Evolutionary conservation across 2,797 vertebrate genomes (phyloP), one percentile per base, ranked within the genome.

Genomic region (Synaphobranchus kaupii): DNA sequence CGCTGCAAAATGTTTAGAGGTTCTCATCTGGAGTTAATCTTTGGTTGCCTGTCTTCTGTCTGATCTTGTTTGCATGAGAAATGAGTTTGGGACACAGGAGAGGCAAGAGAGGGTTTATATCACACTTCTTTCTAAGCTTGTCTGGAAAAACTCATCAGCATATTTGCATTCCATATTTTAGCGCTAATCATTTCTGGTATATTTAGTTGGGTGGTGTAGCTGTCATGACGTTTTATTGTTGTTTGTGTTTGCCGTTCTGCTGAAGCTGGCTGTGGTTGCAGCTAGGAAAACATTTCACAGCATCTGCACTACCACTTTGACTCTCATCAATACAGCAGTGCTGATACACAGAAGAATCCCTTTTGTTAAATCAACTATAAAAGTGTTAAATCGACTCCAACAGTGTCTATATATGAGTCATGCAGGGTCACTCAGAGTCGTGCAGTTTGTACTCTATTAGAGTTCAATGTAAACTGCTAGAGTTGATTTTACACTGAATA

Each of bases 11-110:
- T 94, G 94, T 94, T 91, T 91, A 90, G 92, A 3, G 13, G 93
- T 93, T 96, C 96, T 96, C 95, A 96, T 96, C 95, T 96, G 92
- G 88, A 89, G 94, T 94, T 96, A 95, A 96, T 96, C 95, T 96
- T 39, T 93, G 93, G 94, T 95, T 94, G 94, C 94, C 94, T 96
- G 94, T 93, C 93, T 96, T 95, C 95, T 94, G 94, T 95, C 94
- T 95, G 95, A 95, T 96, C 94, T 92, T 92, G 94, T 95, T 95
- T 95, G 94, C 96, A 95, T 96, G 95, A 94, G 93, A 96, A 66
- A 96, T 95, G 94, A 95, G 94, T 94, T 86, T 93, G 93, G 92
- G 83, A 93, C 94, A 94, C 95, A 93, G 94, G 94, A 92, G 90
- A 94, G 94, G 94, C 94, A 50, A 25, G 13, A 44, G 78, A 20